Conservation (phyloP, 1,140 invertebrate genomes). For the Andrena cerasifolii region DNA sequence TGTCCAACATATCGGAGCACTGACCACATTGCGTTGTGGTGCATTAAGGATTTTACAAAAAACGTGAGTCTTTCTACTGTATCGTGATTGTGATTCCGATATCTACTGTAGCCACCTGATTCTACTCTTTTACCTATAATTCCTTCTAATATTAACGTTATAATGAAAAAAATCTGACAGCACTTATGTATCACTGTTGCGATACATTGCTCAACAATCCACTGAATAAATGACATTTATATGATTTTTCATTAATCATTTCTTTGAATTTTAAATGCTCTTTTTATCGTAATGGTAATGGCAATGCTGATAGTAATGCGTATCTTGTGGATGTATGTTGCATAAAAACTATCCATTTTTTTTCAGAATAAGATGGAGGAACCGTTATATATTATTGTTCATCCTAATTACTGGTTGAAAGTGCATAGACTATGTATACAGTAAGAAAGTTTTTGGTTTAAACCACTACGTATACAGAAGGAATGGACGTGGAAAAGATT, state of each 20-base stretch:
- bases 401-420: conserved; percentile 26
- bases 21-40: conserved; percentile 23
- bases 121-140: no score
- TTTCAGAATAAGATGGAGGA: conserved; percentile 56
- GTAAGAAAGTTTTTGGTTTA: conserved; percentile 43
- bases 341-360: conserved; percentile 36
- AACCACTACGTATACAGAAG: conserved; percentile 5
- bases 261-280: no score
- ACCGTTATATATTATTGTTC: conserved; percentile 21
- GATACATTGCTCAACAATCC: not conserved
- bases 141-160: no score
- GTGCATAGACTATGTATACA: conserved; percentile 33
- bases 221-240: not conserved
- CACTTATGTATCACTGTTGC: conserved; percentile 14
- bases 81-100: not conserved
- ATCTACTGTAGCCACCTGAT: no score
- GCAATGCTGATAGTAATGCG: no score
- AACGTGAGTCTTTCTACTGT: conserved; percentile 46
- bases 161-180: not conserved
- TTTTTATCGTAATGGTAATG: no score
- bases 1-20: not conserved
- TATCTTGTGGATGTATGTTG: no score
- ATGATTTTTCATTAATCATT: no score
- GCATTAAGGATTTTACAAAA: conserved; percentile 13
- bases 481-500: conserved; percentile 41